Conservation (phyloP, 2,888 invertebrate genomes). For the Romanomermis culicivorax region DNA sequence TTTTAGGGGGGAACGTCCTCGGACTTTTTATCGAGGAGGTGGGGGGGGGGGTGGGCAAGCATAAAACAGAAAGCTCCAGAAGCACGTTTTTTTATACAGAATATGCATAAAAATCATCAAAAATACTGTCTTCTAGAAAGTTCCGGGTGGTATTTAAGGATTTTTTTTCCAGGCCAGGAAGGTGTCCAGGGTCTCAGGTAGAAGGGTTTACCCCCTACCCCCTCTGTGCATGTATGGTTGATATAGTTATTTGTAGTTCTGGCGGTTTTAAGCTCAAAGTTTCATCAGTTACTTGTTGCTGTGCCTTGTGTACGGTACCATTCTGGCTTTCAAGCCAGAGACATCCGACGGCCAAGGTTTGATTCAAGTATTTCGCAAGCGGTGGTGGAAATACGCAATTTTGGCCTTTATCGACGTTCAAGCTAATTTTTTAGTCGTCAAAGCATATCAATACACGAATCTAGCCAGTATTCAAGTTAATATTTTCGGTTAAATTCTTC, state of each 20-base stretch:
- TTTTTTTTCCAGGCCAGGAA: background rate
- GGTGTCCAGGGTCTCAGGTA: background rate
- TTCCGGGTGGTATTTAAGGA: background rate
- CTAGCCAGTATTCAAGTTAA: slow-evolving; percentile 42
- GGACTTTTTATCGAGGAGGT: too few relatives aligned
- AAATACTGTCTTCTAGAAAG: background rate
- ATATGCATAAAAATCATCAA: background rate
- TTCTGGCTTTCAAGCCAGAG: slow-evolving; percentile 41
- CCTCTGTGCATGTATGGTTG: background rate
- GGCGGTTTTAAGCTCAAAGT: slow-evolving; percentile 43
- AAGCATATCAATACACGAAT: slow-evolving; percentile 53
- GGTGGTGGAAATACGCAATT: slow-evolving; percentile 54
- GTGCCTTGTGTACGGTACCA: slow-evolving; percentile 52
- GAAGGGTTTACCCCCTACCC: background rate
- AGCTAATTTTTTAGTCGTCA: slow-evolving; percentile 56
- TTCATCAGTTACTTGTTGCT: slow-evolving; percentile 55
- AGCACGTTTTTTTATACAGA: too few relatives aligned
- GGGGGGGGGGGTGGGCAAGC: too few relatives aligned
- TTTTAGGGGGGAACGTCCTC: too few relatives aligned
- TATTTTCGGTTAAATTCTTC: background rate
- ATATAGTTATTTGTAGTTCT: background rate
- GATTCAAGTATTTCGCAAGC: slow-evolving; percentile 42
- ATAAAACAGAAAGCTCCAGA: too few relatives aligned
- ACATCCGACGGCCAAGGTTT: slow-evolving; percentile 42
- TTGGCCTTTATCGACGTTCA: slow-evolving; percentile 62